Base-by-base conservation (phyloP, 2,888 invertebrate species). In the Cataglyphis altisquamis region DNA sequence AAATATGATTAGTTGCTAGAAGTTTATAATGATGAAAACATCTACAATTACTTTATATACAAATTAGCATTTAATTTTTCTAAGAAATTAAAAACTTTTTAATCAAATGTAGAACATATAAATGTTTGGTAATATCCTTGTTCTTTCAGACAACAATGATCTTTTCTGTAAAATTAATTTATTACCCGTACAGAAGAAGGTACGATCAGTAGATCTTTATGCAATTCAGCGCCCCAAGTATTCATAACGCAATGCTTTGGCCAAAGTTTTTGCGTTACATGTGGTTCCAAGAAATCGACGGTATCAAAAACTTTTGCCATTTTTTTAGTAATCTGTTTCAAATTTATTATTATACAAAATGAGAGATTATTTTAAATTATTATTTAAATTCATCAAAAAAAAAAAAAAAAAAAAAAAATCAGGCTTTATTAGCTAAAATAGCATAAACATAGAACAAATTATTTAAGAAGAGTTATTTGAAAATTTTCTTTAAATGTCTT, bases 221-320 rank as follows among this genome's bases (percentile, higher is more conserved):
- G 98, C 55, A 99, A 96, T 94, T 99, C 97, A 0, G 99, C 97
- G 5, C 99, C 99, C 98, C 98, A 98, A 0, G 98, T 97, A 90
- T 98, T 97, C 95, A 98, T 98, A 9, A 99, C 98, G 95, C 99
- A 99, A 95, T 99, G 99, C 0, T 97, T 96, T 25, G 99, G 99
- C 98, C 99, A 99, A 77, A 99, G 95, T 39, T 97, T 96, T 95
- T 99, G 99, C 92, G 97, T 97, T 96, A 97, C 97, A 55, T 97
- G 96, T 21, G 98, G 97, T 12, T 98, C 97, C 81, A 97, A 97
- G 95, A 99, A 99, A 87, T 97, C 96, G 32, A 99, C 98, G 0
- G 97, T 98, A 94, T 99, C 99, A 93, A 98, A 98, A 0, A 97
- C 96, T 93, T 97, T 96, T 0, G 97, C 98, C 72, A 97, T 96